Percentiles rank a stretch among this genome's conserved stretches.
Evolutionary conservation across 2,797 vertebrate species (phyloP).

Genomic region (Parauchenoglanis punctatus): DNA sequence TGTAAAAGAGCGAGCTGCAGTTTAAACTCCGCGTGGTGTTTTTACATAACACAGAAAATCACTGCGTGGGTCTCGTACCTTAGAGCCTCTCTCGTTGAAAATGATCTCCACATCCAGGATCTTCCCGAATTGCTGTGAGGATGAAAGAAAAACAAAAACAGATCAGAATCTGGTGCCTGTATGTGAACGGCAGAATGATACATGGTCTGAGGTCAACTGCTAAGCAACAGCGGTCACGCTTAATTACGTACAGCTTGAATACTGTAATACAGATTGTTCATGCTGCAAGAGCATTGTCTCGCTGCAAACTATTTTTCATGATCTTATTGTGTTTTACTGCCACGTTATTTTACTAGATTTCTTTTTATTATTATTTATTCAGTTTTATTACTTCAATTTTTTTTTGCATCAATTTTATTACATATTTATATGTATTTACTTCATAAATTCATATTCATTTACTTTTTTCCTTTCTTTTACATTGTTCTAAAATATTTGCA

Average conservation of each 20-base stretch:
- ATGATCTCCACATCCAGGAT: conserved; percentile 85
- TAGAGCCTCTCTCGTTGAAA: conserved; percentile 83
- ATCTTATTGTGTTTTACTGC: no score
- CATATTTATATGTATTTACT: neutral
- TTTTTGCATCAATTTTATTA: neutral
- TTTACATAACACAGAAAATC: conserved; percentile 3
- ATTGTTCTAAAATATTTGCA: neutral
- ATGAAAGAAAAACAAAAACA: neutral
- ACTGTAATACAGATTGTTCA: neutral
- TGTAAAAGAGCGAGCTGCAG: conserved; percentile 4
- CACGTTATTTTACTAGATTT: neutral
- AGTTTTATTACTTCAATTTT: neutral
- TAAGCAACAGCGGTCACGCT: neutral
- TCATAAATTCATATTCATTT: no score
- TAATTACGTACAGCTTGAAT: neutral
- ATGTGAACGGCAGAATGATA: neutral
- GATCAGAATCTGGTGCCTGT: neutral
- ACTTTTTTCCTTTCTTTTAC: neutral
- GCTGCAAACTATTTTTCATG: no score
- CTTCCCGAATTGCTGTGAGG: conserved; percentile 81
- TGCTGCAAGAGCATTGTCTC: no score
- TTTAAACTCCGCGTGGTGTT: neutral
- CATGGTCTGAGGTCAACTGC: conserved; percentile 13
- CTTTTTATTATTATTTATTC: neutral
- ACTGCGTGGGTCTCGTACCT: conserved; percentile 68